Evolutionary conservation across 2,888 invertebrate species (phyloP).

Genomic region (Unio delphinus): DNA sequence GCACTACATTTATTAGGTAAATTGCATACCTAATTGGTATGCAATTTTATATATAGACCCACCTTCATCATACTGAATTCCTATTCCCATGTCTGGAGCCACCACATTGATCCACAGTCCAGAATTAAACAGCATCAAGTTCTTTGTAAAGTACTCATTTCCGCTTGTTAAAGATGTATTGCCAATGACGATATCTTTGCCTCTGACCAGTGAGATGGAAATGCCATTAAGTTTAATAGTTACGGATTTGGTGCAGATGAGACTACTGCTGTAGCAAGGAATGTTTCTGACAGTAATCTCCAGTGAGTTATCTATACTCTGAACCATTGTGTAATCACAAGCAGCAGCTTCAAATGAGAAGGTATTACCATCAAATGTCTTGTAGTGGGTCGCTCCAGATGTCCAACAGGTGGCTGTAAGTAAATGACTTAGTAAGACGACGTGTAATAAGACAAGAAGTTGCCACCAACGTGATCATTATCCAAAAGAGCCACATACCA

Average conservation of each 20-base stretch:
- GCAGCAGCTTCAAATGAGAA: conserved; percentile 88
- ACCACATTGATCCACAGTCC: conserved; percentile 10
- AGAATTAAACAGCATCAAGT: conserved; percentile 9
- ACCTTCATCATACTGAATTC: conserved; percentile 90
- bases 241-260: conserved; percentile 83
- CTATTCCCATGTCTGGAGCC: conserved; percentile 76
- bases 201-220: conserved; percentile 37
- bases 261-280: conserved; percentile 87
- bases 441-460: no score
- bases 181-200: conserved; percentile 37
- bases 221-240: conserved; percentile 21
- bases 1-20: no score
- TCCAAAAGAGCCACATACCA: no score
- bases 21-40: no score
- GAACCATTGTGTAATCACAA: conserved; percentile 82
- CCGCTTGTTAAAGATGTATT: conserved; percentile 31
- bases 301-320: conserved; percentile 72
- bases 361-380: conserved; percentile 85
- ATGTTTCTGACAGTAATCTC: conserved; percentile 85
- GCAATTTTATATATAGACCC: not conserved
- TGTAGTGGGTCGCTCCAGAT: conserved; percentile 92
- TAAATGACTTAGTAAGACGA: not conserved
- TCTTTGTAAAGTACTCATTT: conserved; percentile 15
- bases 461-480: no score
- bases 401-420: conserved; percentile 77